Conservation (phyloP, 2,888 invertebrate genomes). For the Resseliella maxima region DNA sequence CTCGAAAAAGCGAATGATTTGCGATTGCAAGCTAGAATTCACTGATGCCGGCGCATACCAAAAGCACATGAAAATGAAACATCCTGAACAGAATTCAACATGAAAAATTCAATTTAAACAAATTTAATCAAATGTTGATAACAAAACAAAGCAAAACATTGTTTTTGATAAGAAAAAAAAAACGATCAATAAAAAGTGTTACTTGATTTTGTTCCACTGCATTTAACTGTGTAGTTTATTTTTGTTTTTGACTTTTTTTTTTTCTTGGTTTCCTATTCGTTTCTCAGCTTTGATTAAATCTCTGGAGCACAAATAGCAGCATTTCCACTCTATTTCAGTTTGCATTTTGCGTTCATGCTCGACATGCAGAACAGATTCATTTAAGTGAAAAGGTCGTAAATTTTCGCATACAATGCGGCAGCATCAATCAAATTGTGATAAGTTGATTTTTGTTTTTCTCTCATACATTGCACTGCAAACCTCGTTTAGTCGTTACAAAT, state of each 20-base stretch:
- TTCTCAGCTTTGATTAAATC: too few relatives aligned
- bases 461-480: background rate
- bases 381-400: constrained; percentile 2
- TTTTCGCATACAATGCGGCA: background rate
- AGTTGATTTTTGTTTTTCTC: background rate
- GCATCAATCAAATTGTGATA: constrained; percentile 29
- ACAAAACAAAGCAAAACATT: too few relatives aligned
- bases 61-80: constrained; percentile 7
- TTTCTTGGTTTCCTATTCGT: background rate
- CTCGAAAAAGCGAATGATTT: background rate
- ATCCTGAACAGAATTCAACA: constrained; percentile 53
- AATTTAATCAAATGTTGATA: background rate
- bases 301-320: background rate
- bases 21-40: constrained; percentile 35
- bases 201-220: background rate
- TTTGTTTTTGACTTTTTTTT: background rate
- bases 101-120: background rate
- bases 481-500: background rate
- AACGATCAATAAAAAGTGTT: background rate
- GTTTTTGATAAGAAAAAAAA: background rate
- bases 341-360: background rate
- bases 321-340: constrained; percentile 40
- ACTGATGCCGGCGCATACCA: background rate
- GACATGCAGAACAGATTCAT: constrained; percentile 12
- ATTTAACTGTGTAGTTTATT: background rate